Evolutionary conservation across 2,113 vertebrate genomes (phyloP), one percentile per base, ranked within the genome.

Genomic region (Polypterus bichir): DNA sequence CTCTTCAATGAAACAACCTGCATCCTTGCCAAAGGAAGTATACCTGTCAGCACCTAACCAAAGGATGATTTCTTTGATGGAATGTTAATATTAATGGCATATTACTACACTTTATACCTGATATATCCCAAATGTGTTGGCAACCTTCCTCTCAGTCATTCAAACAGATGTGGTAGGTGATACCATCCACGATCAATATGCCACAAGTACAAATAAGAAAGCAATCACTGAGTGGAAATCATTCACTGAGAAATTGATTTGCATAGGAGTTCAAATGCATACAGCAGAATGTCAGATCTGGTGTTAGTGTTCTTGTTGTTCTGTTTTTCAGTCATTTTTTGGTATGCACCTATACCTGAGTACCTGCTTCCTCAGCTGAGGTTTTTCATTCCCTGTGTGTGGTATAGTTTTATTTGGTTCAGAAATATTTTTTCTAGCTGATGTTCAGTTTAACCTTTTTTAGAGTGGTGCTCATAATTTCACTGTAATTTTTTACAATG

Each of bases 171-270:
- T 61, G 49, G 48, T 61, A n/a, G n/a, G n/a, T n/a, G n/a, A n/a
- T n/a, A n/a, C 49, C 60, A 61, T 52, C 60, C 60, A 61, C 46
- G 49, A 53, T 44, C 4, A 7, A 61, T 27, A 61, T 61, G 47
- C 49, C 11, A 61, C 60, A 48, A 11, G 44, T 7, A 52, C 44
- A 44, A 45, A 59, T 59, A 61, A 61, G 56, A 65, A 65, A 45
- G 7, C 59, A 44, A 62, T 51, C 47, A 45, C 6, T 45, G 27
- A 60, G 5, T 65, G 51, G 64, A 65, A 54, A 44, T 9, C n/a
- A 8, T 65, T 65, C 64, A 57, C 49, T 65, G 64, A 65, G 46
- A n/a, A n/a, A n/a, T n/a, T n/a, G n/a, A n/a, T n/a, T n/a, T n/a
- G n/a, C n/a, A n/a, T n/a, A n/a, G n/a, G n/a, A n/a, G n/a, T n/a